phyloP scores from a whole-genome alignment of 2,888 invertebrate genomes.

The Choristoneura rosaceana region DNA sequence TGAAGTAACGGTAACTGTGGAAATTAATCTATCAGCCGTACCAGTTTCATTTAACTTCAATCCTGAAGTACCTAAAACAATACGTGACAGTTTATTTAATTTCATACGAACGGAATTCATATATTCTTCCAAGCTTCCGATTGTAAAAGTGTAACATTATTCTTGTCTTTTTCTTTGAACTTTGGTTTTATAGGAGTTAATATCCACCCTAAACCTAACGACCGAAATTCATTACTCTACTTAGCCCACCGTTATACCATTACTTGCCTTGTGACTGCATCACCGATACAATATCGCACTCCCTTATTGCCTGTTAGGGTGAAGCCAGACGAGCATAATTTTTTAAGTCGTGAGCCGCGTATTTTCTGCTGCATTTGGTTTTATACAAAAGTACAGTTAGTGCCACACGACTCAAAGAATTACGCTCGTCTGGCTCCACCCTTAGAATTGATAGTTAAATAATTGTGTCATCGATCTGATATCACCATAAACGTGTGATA shows the following conservation, averaged over 20 bases:
- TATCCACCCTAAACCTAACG: neutral
- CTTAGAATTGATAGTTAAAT: constrained; percentile 32
- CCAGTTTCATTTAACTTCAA: too few species aligned
- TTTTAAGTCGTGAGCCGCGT: too few species aligned
- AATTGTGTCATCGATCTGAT: constrained; percentile 41
- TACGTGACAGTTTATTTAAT: too few species aligned
- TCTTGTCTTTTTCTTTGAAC: neutral
- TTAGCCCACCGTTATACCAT: constrained; percentile 18
- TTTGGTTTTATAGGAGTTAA: constrained; percentile 7
- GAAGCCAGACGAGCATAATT: too few species aligned
- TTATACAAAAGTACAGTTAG: too few species aligned
- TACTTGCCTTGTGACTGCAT: constrained; percentile 12
- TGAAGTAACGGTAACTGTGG: too few species aligned
- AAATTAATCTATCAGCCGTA: too few species aligned
- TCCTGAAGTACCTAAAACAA: too few species aligned
- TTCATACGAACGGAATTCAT: neutral
- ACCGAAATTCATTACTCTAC: constrained; percentile 22
- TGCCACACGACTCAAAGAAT: too few species aligned
- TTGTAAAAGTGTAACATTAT: too few species aligned
- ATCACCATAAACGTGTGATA: constrained; percentile 37
- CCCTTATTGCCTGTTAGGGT: neutral
- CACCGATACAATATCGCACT: constrained; percentile 1
- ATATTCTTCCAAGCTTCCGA: neutral
- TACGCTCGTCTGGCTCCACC: too few species aligned
- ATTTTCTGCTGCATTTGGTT: too few species aligned